Evolutionary conservation across 2,113 vertebrate genomes (phyloP).

Genomic region (Channa argus): DNA sequence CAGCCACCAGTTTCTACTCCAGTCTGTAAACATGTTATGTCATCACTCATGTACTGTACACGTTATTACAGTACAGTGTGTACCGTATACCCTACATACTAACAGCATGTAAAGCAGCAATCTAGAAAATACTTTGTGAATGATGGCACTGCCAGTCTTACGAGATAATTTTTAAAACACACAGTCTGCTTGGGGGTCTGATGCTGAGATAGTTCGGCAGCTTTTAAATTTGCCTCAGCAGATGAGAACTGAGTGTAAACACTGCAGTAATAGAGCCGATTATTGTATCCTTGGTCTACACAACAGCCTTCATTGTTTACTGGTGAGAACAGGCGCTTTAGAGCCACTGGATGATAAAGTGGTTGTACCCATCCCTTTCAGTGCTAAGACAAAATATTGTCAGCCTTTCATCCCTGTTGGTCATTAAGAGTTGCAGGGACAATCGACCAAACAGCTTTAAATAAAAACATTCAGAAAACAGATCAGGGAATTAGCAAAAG

Average conservation of each 20-base stretch:
- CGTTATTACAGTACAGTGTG: not conserved
- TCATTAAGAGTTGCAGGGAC: constrained; percentile 21
- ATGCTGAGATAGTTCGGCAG: constrained; percentile 6
- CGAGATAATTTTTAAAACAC: constrained; percentile 8
- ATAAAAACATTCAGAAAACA: constrained; percentile 27
- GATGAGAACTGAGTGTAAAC: not conserved
- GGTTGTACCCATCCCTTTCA: not conserved
- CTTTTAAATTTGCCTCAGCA: not conserved
- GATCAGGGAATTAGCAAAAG: constrained; percentile 31
- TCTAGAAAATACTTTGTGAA: constrained; percentile 3
- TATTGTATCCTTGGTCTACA: constrained; percentile 1
- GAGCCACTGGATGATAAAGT: constrained; percentile 42
- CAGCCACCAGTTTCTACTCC: not conserved
- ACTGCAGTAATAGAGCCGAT: constrained; percentile 20
- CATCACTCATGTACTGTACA: not conserved
- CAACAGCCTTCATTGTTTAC: constrained; percentile 6
- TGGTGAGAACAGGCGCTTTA: constrained; percentile 12
- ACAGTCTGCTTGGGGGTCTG: not conserved
- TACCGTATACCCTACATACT: not conserved
- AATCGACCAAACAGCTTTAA: constrained; percentile 19
- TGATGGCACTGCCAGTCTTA: constrained; percentile 1
- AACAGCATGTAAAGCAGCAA: not conserved
- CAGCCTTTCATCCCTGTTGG: constrained; percentile 5
- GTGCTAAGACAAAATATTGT: constrained; percentile 4
- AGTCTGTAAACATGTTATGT: constrained; percentile 13